phyloP scores from a whole-genome alignment of 2,888 invertebrate species.

The Thelaira solivaga region DNA sequence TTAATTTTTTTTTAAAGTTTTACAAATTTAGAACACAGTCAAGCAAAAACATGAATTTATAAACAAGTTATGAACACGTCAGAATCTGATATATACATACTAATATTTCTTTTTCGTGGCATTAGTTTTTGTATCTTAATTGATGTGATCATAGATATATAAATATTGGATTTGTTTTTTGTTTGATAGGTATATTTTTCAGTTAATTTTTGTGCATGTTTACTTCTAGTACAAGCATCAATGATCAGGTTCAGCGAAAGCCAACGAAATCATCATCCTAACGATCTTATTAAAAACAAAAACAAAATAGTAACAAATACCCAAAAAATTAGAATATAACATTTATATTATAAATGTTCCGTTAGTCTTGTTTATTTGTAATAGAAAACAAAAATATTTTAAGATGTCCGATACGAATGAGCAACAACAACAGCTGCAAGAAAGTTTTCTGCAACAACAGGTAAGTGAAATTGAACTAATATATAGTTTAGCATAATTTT shows the following conservation, averaged over 20 bases:
- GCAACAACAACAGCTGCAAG: slow-evolving; percentile 63
- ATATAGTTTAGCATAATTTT: background rate
- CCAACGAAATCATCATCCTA: slow-evolving; percentile 13
- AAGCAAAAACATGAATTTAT: slow-evolving; percentile 20
- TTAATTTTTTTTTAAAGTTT: background rate
- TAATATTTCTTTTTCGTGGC: slow-evolving; percentile 15
- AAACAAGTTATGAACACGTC: slow-evolving; percentile 44
- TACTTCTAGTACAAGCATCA: slow-evolving; percentile 53
- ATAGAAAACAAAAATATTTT: slow-evolving; percentile 1
- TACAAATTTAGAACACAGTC: background rate
- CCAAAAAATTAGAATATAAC: background rate
- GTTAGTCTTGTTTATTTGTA: slow-evolving; percentile 11
- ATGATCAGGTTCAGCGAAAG: slow-evolving; percentile 43
- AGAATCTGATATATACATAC: too few species aligned
- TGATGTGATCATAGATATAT: slow-evolving; percentile 38
- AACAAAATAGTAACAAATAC: slow-evolving; percentile 16
- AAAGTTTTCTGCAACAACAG: slow-evolving; percentile 69
- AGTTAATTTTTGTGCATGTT: slow-evolving; percentile 6
- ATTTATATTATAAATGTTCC: slow-evolving; percentile 2
- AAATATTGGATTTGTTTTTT: background rate
- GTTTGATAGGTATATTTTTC: background rate
- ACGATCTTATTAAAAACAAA: slow-evolving; percentile 33
- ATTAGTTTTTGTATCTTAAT: slow-evolving; percentile 18
- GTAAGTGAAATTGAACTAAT: slow-evolving; percentile 52
- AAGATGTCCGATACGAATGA: slow-evolving; percentile 55